Conservation (phyloP, 2,113 vertebrate species). For the Bubo bubo region DNA sequence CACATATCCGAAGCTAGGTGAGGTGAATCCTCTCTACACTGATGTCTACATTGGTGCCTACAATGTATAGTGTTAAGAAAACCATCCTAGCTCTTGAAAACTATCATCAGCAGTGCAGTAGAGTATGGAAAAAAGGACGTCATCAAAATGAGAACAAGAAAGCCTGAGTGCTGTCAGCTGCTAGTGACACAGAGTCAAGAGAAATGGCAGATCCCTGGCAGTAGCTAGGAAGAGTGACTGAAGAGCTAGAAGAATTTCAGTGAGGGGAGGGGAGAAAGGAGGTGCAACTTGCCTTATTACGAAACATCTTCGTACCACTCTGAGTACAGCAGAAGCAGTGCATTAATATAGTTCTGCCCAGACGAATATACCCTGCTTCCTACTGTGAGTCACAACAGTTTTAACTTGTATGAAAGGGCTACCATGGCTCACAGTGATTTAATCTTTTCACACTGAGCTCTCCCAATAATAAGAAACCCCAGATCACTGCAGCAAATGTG, state of each 20-base stretch:
- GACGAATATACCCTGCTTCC: neutral
- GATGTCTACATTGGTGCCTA: neutral
- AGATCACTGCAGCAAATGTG: neutral
- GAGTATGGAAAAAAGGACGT: neutral
- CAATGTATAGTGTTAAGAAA: neutral
- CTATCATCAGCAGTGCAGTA: neutral
- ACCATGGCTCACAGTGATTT: neutral
- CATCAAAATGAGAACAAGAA: neutral
- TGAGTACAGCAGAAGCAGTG: neutral
- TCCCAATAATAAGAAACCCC: neutral
- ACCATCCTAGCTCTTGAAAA: neutral
- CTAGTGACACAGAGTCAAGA: neutral
- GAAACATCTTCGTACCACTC: neutral
- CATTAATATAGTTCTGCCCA: neutral
- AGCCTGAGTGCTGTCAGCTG: neutral
- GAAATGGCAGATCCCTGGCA: neutral
- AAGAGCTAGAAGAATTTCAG: neutral
- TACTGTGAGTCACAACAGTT: neutral
- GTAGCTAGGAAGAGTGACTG: neutral
- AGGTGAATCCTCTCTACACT: neutral
- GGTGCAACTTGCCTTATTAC: neutral
- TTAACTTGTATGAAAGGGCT: neutral
- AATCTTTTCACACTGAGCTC: conserved; percentile 1
- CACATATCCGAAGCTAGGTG: neutral
- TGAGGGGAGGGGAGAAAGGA: neutral